A percentile compares a stretch with the other conserved stretches of the same genome.
These are phyloP conservation scores for Xiphophorus maculatus DNA, from an alignment of 2,113 vertebrate genomes.

Conservation along the genomic window DNA sequence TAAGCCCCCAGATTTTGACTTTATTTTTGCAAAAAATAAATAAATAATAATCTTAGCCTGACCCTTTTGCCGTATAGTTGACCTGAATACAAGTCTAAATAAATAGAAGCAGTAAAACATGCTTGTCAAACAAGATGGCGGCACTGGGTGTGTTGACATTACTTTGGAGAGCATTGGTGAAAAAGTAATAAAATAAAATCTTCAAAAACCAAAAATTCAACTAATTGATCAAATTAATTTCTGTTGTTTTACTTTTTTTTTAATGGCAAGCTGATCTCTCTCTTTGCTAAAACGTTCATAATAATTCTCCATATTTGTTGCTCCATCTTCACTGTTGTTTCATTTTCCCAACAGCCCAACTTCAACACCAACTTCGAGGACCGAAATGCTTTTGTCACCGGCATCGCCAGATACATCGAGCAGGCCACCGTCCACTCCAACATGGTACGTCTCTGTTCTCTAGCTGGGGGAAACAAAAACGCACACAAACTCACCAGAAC, in stretches of 20 bases:
- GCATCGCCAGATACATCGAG: constrained; percentile 97
- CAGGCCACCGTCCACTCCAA: constrained; percentile 97
- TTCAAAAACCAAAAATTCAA: no score
- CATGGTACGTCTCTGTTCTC: constrained; percentile 83
- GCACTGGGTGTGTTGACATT: no score
- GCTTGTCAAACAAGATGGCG: no score
- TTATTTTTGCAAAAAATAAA: no score
- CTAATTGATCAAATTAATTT: no score
- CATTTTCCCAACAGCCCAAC: constrained; percentile 85
- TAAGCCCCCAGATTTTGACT: no score
- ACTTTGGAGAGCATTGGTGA: no score
- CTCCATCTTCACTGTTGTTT: background rate
- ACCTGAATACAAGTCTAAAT: no score
- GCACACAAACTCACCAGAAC: constrained; percentile 5
- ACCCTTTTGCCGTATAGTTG: no score
- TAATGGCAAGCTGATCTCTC: background rate
- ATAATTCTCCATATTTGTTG: background rate
- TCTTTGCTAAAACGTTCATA: background rate
- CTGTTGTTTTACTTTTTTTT: background rate
- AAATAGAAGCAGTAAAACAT: no score
- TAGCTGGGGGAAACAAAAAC: constrained; percentile 1
- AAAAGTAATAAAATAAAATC: no score
- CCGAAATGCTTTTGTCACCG: constrained; percentile 97
- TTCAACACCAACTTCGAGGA: constrained; percentile 99
- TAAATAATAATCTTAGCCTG: no score